Evolutionary conservation across 2,888 invertebrate genomes (phyloP), one percentile per base, ranked within the genome.

Genomic region (Brachyptera putata): DNA sequence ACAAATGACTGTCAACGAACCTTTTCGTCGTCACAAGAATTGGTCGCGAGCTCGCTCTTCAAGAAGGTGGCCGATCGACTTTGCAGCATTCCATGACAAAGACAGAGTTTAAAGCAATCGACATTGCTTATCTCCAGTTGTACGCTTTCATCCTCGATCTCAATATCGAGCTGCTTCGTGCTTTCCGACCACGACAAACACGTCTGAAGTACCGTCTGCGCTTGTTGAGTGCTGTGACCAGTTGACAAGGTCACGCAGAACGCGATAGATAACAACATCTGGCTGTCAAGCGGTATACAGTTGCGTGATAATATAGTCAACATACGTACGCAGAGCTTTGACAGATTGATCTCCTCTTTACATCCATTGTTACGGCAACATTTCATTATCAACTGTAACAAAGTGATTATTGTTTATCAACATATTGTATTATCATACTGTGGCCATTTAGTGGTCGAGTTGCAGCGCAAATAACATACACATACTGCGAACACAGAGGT

Each of bases 61-160:
- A 18, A 21, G 18, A 36, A 18, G 5, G 36, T 34, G 18, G 34
- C 7, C 5, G 36, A 53, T 14, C 53, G 34, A 53, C 59, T 57
- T 13, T 63, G 48, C 2, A 64, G 26, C 16, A 63, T 56, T 11
- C 63, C 61, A 22, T 56, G 56, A 36, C 58, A 62, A n/a, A 64
- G 30, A 36, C 58, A 58, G 5, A 62, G 13, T 30, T 50, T 53
- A 24, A 62, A 64, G 3, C 41, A 18, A 37, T 61, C 62, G n/a
- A 24, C 18, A 49, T 53, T 60, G 5, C 43, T 11, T 37, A 62
- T 37, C 25, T 43, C 1, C 16, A 59, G 11, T 46, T 26, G 3
- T 18, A n/a, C 25, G 1, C 2, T 2, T 13, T 24, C 21, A n/a
- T 36, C 13, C 24, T 18, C 37, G 34, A 36, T 1, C 22, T 24